Base-by-base conservation (phyloP, 1,140 invertebrate genomes). In the Drosophila parvula region DNA sequence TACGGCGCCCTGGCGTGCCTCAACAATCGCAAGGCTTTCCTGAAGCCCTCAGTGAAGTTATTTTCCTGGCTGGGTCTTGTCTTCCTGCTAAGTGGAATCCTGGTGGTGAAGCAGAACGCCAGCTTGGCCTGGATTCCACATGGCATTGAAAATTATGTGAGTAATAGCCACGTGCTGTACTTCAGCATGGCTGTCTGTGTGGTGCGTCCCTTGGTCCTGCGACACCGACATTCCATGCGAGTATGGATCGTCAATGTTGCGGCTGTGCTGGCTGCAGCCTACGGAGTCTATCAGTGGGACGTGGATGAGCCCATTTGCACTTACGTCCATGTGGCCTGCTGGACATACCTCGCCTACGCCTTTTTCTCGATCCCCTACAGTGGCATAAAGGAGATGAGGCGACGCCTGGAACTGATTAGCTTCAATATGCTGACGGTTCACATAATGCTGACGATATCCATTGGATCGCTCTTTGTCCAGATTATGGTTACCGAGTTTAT, bases 401-500 rank as follows among this genome's bases (percentile, higher is more conserved):
- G 93, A 10, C 92, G 93, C 4, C 65, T 94, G 5, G 77, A 93
- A 30, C 88, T 92, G 9, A 92, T 94, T 28, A 90, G 93, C 51
- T 92, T 93, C 4, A 92, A 93, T 22, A 84, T 94, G 50, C 77
- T 93, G 8, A 93, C 92, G 18, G 92, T 93, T 12, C 94, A 94
- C 73, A 79, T 93, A 2, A 80, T 95, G 40, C 79, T 95, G 36
- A 95, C 95, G 8, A 92, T 94, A 2, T 93, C 93, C 1, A 95
- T 95, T 47, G 95, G 95, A 78, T 94, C 94, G 5, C 80, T 95
- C 3, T 95, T 95, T 74, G 93, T 94, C 47, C 91, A 95, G 18
- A 88, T 93, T 11, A 90, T 95, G 40, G 91, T 58, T 14, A 75
- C 81, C 0, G 85, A 91, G 40, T 73, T 68, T 16, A 41, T 79